These are phyloP conservation scores for Phasia obesa DNA, from an alignment of 2,888 invertebrate species.

Conservation along the genomic window DNA sequence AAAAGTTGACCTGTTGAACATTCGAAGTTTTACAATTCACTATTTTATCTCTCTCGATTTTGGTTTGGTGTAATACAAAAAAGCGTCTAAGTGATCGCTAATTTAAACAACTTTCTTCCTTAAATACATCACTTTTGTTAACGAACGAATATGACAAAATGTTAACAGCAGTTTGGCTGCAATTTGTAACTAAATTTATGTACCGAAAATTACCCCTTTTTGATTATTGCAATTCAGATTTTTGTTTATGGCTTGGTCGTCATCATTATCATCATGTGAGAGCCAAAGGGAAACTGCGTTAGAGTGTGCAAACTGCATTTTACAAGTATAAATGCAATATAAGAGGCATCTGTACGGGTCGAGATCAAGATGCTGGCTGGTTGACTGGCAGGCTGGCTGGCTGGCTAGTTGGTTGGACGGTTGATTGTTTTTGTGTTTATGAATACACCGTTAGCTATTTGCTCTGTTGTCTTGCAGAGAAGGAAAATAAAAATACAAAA, in stretches of 20 bases:
- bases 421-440: constrained; percentile 32
- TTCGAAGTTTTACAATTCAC: too few relatives aligned
- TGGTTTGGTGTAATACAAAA: too few relatives aligned
- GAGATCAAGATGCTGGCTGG: constrained; percentile 64
- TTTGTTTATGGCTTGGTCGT: neutral
- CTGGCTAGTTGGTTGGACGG: constrained; percentile 1
- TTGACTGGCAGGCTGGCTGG: constrained; percentile 4
- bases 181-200: constrained; percentile 31
- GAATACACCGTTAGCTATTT: constrained; percentile 66
- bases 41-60: too few relatives aligned
- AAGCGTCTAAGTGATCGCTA: neutral
- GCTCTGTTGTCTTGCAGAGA: constrained; percentile 48
- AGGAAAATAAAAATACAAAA: constrained; percentile 23
- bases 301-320: constrained; percentile 54
- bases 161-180: constrained; percentile 38
- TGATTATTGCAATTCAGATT: constrained; percentile 9
- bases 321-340: constrained; percentile 42
- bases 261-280: constrained; percentile 50
- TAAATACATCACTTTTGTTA: constrained; percentile 27
- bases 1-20: too few relatives aligned
- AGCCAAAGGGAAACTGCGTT: constrained; percentile 64
- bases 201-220: constrained; percentile 34
- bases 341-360: constrained; percentile 51
- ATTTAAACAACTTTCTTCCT: constrained; percentile 11
- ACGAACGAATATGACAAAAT: constrained; percentile 40